Evolutionary conservation across 2,797 vertebrate species (phyloP).

Genomic region (Tapera naevia): DNA sequence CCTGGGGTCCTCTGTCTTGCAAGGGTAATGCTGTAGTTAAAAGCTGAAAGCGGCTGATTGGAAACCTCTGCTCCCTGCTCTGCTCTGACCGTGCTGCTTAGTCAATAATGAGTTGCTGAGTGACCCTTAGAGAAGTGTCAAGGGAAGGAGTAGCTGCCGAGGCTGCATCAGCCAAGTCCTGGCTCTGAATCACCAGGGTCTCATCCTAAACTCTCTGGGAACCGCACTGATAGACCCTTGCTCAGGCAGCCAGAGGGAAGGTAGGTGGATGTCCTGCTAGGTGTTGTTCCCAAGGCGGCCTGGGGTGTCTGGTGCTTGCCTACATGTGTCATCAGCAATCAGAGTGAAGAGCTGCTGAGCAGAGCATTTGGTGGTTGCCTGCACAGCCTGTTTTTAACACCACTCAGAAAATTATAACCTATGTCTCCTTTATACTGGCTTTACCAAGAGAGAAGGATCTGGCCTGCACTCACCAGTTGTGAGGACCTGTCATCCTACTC

Average conservation of each 20-base stretch:
- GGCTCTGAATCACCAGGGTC: neutral
- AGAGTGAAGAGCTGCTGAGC: constrained; percentile 11
- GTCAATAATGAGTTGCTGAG: neutral
- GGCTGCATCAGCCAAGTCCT: neutral
- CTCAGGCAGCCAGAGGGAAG: neutral
- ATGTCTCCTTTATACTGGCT: neutral
- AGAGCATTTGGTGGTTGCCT: neutral
- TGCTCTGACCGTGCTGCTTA: neutral
- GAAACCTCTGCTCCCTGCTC: neutral
- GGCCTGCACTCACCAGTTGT: neutral
- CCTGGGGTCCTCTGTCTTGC: neutral
- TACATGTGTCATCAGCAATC: neutral
- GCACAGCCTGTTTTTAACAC: neutral
- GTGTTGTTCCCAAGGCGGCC: neutral
- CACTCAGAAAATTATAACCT: neutral
- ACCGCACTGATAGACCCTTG: neutral
- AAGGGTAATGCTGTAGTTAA: neutral
- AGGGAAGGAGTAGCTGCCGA: neutral
- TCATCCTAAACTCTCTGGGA: neutral
- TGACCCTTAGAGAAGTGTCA: neutral
- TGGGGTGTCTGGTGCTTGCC: neutral
- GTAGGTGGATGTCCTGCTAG: neutral
- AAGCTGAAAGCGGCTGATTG: neutral
- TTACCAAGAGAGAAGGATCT: neutral
- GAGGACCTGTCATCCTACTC: neutral